Evolutionary conservation across 2,113 vertebrate species (phyloP), one percentile per base, ranked within the genome.

Genomic region (Ramphastos sulfuratus): DNA sequence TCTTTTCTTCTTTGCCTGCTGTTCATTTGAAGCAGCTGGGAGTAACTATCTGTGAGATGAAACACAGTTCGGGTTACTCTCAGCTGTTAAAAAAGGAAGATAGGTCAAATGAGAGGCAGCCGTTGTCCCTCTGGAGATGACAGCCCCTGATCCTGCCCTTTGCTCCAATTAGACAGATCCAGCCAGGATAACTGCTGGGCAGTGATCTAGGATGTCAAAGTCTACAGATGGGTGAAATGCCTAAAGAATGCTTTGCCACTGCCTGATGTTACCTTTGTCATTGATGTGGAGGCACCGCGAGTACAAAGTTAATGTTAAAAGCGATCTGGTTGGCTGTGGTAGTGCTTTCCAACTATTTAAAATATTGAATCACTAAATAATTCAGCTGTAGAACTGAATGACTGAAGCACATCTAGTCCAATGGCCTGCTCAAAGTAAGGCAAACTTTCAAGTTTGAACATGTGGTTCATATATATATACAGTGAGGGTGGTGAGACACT

Each of bases 81-180:
- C 78, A 71, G 83, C 81, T 87, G 73, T 93, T 96, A 90, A 82
- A 92, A 93, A 94, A 87, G 71, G 80, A 87, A 89, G 94, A 85
- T 6, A 46, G 89, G 91, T 92, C 86, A 95, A 94, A 93, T 4
- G 9, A 75, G 86, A 95, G 88, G 86, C 89, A 89, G 74, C 73
- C 15, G 1, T 89, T 74, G 79, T 84, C 61, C 83, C 71, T 81
- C 39, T 2, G 2, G 90, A 96, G 77, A 84, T 92, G 92, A 82
- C 85, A 93, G 70, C 11, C 35, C 35, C 81, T 39, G 66, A 55
- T 89, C 39, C 66, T 93, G 81, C 81, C 63, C 83, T 96, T 84
- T 76, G 91, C 59, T 82, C 59, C 4, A 9, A 7, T 76, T 52
- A 95, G 66, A 54, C 46, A 46, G 86, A 61, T 46, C 60, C 78